Conservation (phyloP, 2,113 vertebrate species). For the Forbesichthys papilliferus region DNA sequence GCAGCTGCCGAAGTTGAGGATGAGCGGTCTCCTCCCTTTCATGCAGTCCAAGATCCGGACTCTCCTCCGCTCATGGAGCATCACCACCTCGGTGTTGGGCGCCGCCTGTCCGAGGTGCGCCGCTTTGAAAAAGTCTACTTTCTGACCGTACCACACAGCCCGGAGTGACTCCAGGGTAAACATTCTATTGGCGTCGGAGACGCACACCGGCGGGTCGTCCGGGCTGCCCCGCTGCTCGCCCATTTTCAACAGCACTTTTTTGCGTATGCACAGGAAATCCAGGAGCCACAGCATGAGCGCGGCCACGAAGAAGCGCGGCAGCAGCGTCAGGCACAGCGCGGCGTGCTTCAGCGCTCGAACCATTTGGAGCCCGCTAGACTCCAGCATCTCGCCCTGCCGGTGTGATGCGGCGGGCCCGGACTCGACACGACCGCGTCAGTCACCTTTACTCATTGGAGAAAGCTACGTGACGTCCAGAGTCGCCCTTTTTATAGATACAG, state of each 20-base stretch:
- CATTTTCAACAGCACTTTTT: constrained; percentile 84
- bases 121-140: constrained; percentile 94
- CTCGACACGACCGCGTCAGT: constrained; percentile 48
- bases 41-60: constrained; percentile 89
- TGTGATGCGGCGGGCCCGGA: constrained; percentile 63
- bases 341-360: constrained; percentile 87
- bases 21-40: constrained; percentile 86
- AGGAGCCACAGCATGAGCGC: constrained; percentile 95
- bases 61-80: constrained; percentile 80
- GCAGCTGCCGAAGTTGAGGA: constrained; percentile 98
- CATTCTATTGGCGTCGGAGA: constrained; percentile 95
- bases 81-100: constrained; percentile 94
- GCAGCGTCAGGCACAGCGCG: constrained; percentile 89
- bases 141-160: constrained; percentile 97
- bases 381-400: constrained; percentile 79
- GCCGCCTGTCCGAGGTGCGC: constrained; percentile 88
- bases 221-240: constrained; percentile 71
- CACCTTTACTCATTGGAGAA: constrained; percentile 73
- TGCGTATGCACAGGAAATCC: constrained; percentile 94
- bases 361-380: constrained; percentile 85
- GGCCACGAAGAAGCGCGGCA: constrained; percentile 93
- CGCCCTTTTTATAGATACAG: constrained; percentile 88
- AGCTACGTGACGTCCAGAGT: constrained; percentile 77
- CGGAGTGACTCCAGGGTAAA: constrained; percentile 93
- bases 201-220: constrained; percentile 93